These are phyloP conservation scores for Sphaerophoria taeniata DNA, from an alignment of 2,888 invertebrate species.

Conservation along the genomic window DNA sequence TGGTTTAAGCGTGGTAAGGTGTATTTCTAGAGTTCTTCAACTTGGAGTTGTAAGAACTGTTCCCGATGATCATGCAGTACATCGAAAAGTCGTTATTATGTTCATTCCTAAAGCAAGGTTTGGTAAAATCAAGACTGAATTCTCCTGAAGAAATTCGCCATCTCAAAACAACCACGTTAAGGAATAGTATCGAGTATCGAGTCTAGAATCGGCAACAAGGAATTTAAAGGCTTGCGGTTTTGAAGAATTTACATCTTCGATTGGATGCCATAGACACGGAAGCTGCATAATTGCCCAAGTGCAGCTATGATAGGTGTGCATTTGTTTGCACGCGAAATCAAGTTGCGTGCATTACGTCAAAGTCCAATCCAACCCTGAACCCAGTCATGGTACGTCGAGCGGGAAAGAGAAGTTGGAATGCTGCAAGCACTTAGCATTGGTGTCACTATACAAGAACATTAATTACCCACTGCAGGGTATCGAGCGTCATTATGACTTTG, in stretches of 20 bases:
- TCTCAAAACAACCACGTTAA: neutral
- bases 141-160: conserved; percentile 3
- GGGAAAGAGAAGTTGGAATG: neutral
- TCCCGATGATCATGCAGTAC: no score
- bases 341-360: conserved; percentile 3
- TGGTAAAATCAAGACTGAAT: neutral
- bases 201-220: conserved; percentile 12
- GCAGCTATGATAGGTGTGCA: neutral
- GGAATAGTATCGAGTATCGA: neutral
- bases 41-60: no score
- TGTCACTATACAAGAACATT: conserved; percentile 59
- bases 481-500: conserved; percentile 47
- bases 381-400: neutral
- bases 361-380: conserved; percentile 9
- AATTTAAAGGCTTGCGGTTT: conserved; percentile 6
- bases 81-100: no score
- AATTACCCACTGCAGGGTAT: conserved; percentile 42
- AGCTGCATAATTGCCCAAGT: conserved; percentile 10
- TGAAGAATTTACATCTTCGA: conserved; percentile 8
- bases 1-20: neutral
- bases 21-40: conserved; percentile 11
- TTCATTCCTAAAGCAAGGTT: neutral
- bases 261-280: conserved; percentile 32
- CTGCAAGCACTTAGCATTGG: conserved; percentile 18
- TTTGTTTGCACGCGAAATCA: conserved; percentile 7